Evolutionary conservation across 2,888 invertebrate species (phyloP), one percentile per base, ranked within the genome.

Genomic region (Aphodius sticticus): DNA sequence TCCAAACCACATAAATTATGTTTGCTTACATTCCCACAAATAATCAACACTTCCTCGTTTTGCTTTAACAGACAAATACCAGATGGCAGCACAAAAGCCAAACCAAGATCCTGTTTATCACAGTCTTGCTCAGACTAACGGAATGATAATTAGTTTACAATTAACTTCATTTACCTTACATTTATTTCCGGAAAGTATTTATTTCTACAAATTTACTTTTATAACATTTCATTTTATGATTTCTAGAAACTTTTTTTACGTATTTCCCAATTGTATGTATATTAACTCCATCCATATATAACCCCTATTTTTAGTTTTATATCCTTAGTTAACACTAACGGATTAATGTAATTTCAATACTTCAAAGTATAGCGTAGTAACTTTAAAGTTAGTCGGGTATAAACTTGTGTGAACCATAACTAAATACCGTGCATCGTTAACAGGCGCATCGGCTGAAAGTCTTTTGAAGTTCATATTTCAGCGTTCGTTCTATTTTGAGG

Each of bases 361-460:
- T 53, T 53, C 53, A 53, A 53, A 53, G 53, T 53, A 53, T 53
- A 53, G 53, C 53, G 53, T 53, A 53, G 53, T 53, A 53, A 53
- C 1, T 53, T 53, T 53, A 53, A 53, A 53, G 4, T 53, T 53
- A 53, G 53, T 5, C 12, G 12, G 53, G 53, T 53, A 53, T 53
- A 53, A 53, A 53, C 12, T 53, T 53, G 53, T 53, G 53, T 53
- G 53, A 53, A 53, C 12, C 9, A 53, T 53, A 53, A 53, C 12
- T 53, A 53, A 53, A 53, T 53, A 53, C 53, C 53, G 2, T 12
- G 53, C 9, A 53, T 53, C 53, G 53, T 26, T 26, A 26, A 26
- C 26, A 26, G 26, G 26, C 53, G 53, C 9, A 53, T 53, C 53
- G 53, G 53, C 12, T 12, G 53, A 12, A 53, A 2, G 12, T 12